Evolutionary conservation across 2,888 invertebrate genomes (phyloP).

Genomic region (Mactromeris polynyma): DNA sequence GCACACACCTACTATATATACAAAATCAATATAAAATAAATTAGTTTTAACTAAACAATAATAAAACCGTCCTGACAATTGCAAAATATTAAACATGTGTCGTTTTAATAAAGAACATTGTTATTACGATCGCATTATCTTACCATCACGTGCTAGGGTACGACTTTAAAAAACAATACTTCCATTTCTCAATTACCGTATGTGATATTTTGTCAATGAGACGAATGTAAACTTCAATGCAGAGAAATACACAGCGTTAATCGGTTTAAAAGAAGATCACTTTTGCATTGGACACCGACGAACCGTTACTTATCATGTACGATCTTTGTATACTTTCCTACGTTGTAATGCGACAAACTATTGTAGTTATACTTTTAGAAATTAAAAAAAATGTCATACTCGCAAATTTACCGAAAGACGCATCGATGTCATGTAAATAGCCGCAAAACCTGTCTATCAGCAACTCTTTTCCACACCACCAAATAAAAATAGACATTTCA

Average conservation of each 20-base stretch:
- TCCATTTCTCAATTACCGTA: not conserved
- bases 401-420: too few species aligned
- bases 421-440: too few species aligned
- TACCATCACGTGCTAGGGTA: not conserved
- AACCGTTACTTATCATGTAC: not conserved
- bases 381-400: too few species aligned
- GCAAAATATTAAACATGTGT: not conserved
- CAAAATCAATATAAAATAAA: too few species aligned
- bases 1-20: too few species aligned
- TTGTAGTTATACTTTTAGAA: too few species aligned
- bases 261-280: not conserved
- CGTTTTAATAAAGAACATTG: not conserved
- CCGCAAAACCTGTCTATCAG: too few species aligned
- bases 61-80: not conserved
- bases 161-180: not conserved
- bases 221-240: not conserved
- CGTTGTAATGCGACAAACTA: not conserved
- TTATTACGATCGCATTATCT: not conserved
- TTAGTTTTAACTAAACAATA: too few species aligned
- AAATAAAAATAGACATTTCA: too few species aligned
- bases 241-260: not conserved
- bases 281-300: not conserved
- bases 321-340: not conserved
- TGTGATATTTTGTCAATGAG: not conserved
- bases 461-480: too few species aligned